Percentiles rank a stretch among this genome's conserved stretches.
Evolutionary conservation across 1,140 invertebrate species (phyloP).

Genomic region (Sminthurinus signatus): DNA sequence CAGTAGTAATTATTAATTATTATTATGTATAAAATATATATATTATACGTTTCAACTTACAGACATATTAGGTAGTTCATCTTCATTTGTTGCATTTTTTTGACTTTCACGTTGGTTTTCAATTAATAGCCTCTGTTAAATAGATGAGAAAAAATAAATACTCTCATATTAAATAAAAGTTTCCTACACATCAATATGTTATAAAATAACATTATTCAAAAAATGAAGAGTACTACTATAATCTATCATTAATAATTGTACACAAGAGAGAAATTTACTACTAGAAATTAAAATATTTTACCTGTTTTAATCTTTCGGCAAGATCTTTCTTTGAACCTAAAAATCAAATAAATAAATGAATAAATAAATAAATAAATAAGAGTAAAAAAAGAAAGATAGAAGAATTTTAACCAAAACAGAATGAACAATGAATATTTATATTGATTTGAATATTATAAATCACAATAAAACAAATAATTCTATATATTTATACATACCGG

Average conservation of each 20-base stretch:
- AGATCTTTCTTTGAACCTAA: slow-evolving; percentile 54
- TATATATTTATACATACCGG: no score
- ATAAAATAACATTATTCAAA: neutral
- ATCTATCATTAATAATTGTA: neutral
- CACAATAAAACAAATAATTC: no score
- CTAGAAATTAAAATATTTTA: slow-evolving; percentile 37
- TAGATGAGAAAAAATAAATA: neutral
- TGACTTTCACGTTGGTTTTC: slow-evolving; percentile 33
- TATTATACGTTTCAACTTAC: slow-evolving; percentile 23
- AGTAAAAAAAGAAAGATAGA: no score
- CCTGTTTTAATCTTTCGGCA: slow-evolving; percentile 51
- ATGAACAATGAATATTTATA: no score
- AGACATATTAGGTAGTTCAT: slow-evolving; percentile 39
- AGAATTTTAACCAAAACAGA: no score
- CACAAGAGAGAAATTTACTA: neutral
- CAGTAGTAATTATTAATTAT: no score
- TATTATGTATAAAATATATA: no score
- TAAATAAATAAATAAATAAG: no score
- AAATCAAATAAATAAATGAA: no score
- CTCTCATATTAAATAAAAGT: neutral
- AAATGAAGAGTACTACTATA: neutral
- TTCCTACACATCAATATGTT: neutral
- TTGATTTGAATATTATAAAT: no score
- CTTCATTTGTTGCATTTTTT: slow-evolving; percentile 31
- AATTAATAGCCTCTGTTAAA: slow-evolving; percentile 32